Conservation (phyloP, 2,888 invertebrate genomes). For the Dryococelus australis region DNA sequence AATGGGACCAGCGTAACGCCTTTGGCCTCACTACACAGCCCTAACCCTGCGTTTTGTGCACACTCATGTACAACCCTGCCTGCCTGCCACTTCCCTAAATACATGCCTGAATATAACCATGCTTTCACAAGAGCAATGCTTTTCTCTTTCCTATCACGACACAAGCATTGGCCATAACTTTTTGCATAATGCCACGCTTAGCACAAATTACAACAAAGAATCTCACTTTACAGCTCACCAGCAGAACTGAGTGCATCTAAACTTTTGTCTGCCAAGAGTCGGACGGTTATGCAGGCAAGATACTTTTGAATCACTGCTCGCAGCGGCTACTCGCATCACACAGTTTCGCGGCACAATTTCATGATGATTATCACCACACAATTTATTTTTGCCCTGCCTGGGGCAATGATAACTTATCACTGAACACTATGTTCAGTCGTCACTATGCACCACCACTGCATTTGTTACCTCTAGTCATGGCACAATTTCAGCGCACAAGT, state of each 20-base stretch:
- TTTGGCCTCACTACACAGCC: conserved; percentile 40
- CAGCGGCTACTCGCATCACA: background rate
- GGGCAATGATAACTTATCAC: background rate
- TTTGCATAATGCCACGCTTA: background rate
- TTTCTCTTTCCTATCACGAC: background rate
- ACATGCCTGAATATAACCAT: background rate
- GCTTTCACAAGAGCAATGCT: conserved; percentile 3
- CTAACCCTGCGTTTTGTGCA: conserved; percentile 21
- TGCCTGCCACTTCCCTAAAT: background rate
- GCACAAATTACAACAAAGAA: background rate
- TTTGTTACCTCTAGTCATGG: background rate
- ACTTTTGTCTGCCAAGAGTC: background rate
- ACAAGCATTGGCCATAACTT: too few relatives aligned
- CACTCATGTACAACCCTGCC: background rate
- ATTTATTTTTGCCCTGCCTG: background rate
- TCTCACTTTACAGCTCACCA: background rate
- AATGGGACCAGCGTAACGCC: conserved; percentile 43
- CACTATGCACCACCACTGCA: background rate
- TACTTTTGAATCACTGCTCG: background rate
- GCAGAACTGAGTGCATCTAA: background rate
- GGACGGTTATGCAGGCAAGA: background rate
- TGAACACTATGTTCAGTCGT: conserved; percentile 7
- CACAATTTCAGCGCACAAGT: background rate
- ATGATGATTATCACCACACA: conserved; percentile 5
- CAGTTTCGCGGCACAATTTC: conserved; percentile 1